Base-by-base conservation (phyloP, 1,140 invertebrate genomes). In the Rhagoletis pomonella region DNA sequence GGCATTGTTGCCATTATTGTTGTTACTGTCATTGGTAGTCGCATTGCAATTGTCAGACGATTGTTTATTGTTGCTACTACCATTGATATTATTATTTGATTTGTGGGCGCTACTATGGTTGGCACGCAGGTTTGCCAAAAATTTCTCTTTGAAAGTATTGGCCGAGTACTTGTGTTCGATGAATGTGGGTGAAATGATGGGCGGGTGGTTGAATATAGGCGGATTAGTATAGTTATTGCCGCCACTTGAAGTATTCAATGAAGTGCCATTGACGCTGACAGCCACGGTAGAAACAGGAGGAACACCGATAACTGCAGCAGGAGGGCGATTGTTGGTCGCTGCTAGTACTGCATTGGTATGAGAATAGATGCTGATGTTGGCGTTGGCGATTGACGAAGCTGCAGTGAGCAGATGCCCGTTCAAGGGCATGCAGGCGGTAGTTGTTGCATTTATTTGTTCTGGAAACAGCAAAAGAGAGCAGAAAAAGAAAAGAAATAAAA, bases 141-240 rank as follows among this genome's bases (percentile, higher is more conserved):
- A 92, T 89, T 90, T 91, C 89, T 92, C 91, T 89, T 92, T 92
- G 62, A 92, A 90, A 55, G 88, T 90, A 88, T 90, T 73, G 19
- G 90, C 91, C 73, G 90, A 92, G 89, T 92, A 92, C 84, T 92
- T 92, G 88, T 92, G 91, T 89, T 92, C 91, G 87, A 92, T 92
- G 60, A 92, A 92, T 59, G 91, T 92, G 42, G 90, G 90, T 86
- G 91, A 91, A 64, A 92, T 92, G 65, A 90, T 84, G 58, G 84
- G 84, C 85, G 87, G 65, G 44, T 17, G 44, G 62, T 19, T 55
- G 39, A 59, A 85, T 6, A 60, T 87, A 12, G 42, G 39, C 44
- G 87, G 12, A 85, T 58, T 50, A 6, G 86, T 60, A 90, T 92
- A 64, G 89, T 88, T 88, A 87, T 88, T 89, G 88, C 73, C 77